Conservation (phyloP, 2,113 vertebrate species). For the Brachirus orientalis region DNA sequence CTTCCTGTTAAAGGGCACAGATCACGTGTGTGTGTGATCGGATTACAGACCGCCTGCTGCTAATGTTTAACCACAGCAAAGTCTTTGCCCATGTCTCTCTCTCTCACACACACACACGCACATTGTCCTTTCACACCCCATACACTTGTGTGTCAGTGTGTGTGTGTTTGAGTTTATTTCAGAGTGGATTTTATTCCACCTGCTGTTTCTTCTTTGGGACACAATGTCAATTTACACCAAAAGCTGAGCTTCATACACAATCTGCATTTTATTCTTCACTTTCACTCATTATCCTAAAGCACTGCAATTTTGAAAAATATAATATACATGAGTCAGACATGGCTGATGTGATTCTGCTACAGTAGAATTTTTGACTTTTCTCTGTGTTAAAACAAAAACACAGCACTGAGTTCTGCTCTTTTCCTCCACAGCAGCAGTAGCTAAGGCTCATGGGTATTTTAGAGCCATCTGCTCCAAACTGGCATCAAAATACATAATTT, state of each 20-base stretch:
- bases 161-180: too few relatives aligned
- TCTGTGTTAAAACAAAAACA: too few relatives aligned
- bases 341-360: too few relatives aligned
- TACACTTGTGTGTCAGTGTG: not conserved
- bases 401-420: too few relatives aligned
- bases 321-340: conserved; percentile 3
- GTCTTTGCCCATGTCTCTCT: conserved; percentile 32
- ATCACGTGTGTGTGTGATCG: conserved; percentile 79
- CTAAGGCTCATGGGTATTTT: too few relatives aligned
- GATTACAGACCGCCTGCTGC: conserved; percentile 79
- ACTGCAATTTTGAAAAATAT: conserved; percentile 13
- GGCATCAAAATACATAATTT: too few relatives aligned
- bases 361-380: too few relatives aligned
- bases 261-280: conserved; percentile 18
- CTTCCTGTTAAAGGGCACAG: conserved; percentile 82
- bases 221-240: conserved; percentile 57
- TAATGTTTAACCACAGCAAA: conserved; percentile 68
- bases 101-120: conserved; percentile 19
- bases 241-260: conserved; percentile 52
- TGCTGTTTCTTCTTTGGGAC: conserved; percentile 65
- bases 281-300: conserved; percentile 42
- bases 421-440: too few relatives aligned
- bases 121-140: not conserved
- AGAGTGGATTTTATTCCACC: too few relatives aligned
- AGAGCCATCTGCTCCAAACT: too few relatives aligned